Evolutionary conservation across 2,888 invertebrate genomes (phyloP).

Genomic region (Agrotis exclamationis): DNA sequence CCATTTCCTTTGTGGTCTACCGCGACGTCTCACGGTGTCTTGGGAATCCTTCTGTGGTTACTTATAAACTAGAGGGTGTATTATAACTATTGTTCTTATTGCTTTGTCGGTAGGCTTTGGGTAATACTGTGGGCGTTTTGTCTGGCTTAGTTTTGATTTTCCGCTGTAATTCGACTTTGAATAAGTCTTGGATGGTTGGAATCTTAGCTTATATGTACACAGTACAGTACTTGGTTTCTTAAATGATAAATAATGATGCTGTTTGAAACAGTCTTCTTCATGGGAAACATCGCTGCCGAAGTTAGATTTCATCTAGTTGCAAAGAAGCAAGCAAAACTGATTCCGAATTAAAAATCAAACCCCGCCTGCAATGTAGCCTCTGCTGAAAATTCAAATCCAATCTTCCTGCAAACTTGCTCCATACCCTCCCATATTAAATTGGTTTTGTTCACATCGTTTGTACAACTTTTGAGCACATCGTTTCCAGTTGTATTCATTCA

Average conservation of each 20-base stretch:
- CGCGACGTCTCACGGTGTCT: constrained; percentile 62
- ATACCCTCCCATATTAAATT: constrained; percentile 39
- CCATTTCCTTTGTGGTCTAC: constrained; percentile 69
- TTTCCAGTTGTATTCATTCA: constrained; percentile 50
- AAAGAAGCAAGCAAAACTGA: background rate
- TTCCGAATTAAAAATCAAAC: constrained; percentile 14
- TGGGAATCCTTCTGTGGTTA: constrained; percentile 63
- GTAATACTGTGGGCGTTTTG: constrained; percentile 32
- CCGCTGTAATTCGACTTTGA: constrained; percentile 6
- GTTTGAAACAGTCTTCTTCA: background rate
- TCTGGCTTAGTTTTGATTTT: constrained; percentile 1
- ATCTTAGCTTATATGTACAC: no score
- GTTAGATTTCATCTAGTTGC: background rate
- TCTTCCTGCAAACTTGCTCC: constrained; percentile 37
- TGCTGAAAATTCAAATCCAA: constrained; percentile 37
- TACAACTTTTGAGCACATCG: constrained; percentile 35
- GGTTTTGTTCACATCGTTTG: constrained; percentile 48
- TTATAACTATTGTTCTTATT: constrained; percentile 62
- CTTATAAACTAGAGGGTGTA: constrained; percentile 61
- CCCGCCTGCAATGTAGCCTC: constrained; percentile 19
- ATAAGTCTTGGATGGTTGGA: background rate
- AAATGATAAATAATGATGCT: background rate
- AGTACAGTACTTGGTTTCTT: background rate
- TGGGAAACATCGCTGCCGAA: no score
- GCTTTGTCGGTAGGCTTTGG: constrained; percentile 36